These are phyloP conservation scores for Luehdorfia chinensis DNA, from an alignment of 1,140 invertebrate genomes.

Conservation along the genomic window DNA sequence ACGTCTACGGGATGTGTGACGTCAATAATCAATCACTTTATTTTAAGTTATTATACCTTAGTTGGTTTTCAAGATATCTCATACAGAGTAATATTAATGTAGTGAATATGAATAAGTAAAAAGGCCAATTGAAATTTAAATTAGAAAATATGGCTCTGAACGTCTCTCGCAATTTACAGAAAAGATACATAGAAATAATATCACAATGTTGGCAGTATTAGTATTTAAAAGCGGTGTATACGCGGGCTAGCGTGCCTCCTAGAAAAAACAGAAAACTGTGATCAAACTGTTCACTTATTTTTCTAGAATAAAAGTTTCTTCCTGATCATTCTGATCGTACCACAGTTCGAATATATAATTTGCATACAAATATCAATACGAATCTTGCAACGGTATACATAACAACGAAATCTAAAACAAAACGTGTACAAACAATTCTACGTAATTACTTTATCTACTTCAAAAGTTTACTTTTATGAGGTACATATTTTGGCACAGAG, in stretches of 20 bases:
- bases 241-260: conserved; percentile 7
- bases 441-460: conserved; percentile 72
- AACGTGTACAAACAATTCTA: conserved; percentile 57
- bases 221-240: conserved; percentile 9
- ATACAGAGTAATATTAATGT: too few species aligned
- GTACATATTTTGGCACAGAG: conserved; percentile 79
- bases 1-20: too few species aligned
- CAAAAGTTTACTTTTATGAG: conserved; percentile 76
- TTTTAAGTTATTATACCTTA: too few species aligned
- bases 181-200: conserved; percentile 39
- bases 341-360: conserved; percentile 8
- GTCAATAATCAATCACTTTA: too few species aligned
- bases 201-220: conserved; percentile 53
- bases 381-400: conserved; percentile 9
- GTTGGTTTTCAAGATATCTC: too few species aligned
- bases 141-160: too few species aligned
- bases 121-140: too few species aligned
- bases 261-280: not conserved
- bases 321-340: not conserved
- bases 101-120: too few species aligned
- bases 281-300: not conserved
- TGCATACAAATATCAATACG: conserved; percentile 9
- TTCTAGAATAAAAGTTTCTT: not conserved
- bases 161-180: conserved; percentile 13
- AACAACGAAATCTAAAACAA: conserved; percentile 37